Evolutionary conservation across 2,797 vertebrate species (phyloP).

Genomic region (Heliangelus exortis): DNA sequence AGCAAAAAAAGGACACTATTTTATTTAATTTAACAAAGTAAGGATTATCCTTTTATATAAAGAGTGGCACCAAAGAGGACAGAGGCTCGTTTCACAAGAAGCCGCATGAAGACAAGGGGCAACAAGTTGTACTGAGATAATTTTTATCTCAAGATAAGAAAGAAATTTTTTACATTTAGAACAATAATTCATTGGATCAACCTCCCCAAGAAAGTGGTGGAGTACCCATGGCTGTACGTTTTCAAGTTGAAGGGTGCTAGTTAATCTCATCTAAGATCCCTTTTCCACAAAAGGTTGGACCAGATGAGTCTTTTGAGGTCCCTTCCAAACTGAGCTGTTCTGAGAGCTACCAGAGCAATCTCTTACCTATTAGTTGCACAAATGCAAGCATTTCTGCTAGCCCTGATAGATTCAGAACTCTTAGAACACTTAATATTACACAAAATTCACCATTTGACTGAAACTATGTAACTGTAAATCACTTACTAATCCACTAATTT

Average conservation of each 20-base stretch:
- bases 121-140: not conserved
- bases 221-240: not conserved
- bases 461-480: not conserved
- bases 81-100: not conserved
- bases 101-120: not conserved
- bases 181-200: not conserved
- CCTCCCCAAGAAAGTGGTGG: not conserved
- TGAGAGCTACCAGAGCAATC: not conserved
- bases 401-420: not conserved
- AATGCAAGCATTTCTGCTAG: not conserved
- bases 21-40: not conserved
- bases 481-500: not conserved
- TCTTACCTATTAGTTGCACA: not conserved
- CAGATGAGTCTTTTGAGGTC: not conserved
- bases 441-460: not conserved
- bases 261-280: not conserved
- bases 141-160: not conserved
- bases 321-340: not conserved
- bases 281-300: not conserved
- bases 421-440: not conserved
- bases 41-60: not conserved
- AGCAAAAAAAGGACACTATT: too few species aligned
- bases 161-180: not conserved
- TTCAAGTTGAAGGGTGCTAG: not conserved
- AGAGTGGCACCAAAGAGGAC: not conserved